Evolutionary conservation across 2,797 vertebrate species (phyloP).

Genomic region (Rhadinocentrus ornatus): DNA sequence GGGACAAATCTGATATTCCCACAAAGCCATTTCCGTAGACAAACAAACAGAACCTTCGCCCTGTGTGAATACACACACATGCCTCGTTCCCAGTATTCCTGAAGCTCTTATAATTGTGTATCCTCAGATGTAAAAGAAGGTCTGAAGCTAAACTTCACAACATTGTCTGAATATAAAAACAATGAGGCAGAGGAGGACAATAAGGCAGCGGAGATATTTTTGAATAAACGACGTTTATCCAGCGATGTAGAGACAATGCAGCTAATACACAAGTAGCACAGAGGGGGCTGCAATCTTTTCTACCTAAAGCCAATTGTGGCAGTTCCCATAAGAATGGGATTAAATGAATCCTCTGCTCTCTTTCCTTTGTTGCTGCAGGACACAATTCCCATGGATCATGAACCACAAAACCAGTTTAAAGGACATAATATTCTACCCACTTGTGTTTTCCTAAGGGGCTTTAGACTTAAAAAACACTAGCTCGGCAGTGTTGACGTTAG

Average conservation of each 20-base stretch:
- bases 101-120: slow-evolving; percentile 36
- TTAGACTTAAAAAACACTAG: slow-evolving; percentile 61
- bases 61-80: slow-evolving; percentile 43
- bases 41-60: slow-evolving; percentile 79
- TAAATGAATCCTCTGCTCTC: slow-evolving; percentile 65
- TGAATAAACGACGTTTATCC: slow-evolving; percentile 27
- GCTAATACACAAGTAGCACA: slow-evolving; percentile 24
- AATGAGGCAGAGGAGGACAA: not conserved
- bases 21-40: slow-evolving; percentile 81
- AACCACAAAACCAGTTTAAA: slow-evolving; percentile 56
- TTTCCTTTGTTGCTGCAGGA: slow-evolving; percentile 45
- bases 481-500: slow-evolving; percentile 70
- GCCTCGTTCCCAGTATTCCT: slow-evolving; percentile 56
- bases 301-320: slow-evolving; percentile 39
- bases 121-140: slow-evolving; percentile 30
- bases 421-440: slow-evolving; percentile 71
- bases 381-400: slow-evolving; percentile 74
- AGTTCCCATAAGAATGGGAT: slow-evolving; percentile 64
- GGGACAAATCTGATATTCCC: slow-evolving; percentile 82
- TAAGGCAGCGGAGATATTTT: slow-evolving; percentile 20
- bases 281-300: slow-evolving; percentile 33
- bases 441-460: slow-evolving; percentile 70
- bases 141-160: slow-evolving; percentile 8
- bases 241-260: slow-evolving; percentile 53
- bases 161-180: slow-evolving; percentile 7